Evolutionary conservation across 2,113 vertebrate species (phyloP).

Genomic region (Anseranas semipalmata): DNA sequence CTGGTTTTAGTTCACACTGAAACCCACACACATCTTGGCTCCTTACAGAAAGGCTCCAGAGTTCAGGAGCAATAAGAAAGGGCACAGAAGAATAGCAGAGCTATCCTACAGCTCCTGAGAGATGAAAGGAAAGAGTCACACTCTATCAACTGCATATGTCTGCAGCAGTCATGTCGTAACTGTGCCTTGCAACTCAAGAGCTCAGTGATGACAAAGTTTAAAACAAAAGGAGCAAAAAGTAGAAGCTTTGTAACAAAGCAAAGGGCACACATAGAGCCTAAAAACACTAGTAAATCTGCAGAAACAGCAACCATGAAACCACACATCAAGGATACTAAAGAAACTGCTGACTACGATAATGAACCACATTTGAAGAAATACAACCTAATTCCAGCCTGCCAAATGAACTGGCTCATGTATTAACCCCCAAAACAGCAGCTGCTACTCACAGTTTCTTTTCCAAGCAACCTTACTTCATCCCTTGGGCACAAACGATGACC

Average conservation of each 20-base stretch:
- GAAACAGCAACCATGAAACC: background rate
- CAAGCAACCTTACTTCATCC: background rate
- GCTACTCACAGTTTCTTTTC: background rate
- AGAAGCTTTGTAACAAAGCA: background rate
- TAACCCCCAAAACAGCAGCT: background rate
- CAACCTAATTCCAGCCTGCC: background rate
- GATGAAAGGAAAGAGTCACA: background rate
- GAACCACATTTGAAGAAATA: background rate
- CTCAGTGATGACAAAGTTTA: background rate
- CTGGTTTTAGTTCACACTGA: background rate
- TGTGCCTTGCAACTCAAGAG: background rate
- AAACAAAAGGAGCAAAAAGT: background rate
- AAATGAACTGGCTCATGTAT: background rate
- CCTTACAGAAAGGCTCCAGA: background rate
- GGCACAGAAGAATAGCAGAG: background rate
- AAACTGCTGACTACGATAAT: background rate
- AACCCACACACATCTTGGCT: rapidly evolving
- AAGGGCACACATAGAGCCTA: background rate
- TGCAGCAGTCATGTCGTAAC: no score
- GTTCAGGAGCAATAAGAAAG: background rate
- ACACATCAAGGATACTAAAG: background rate
- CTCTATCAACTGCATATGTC: rapidly evolving
- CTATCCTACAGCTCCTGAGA: background rate
- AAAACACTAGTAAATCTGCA: background rate
- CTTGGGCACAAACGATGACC: rapidly evolving